phyloP scores from a whole-genome alignment of 2,113 vertebrate genomes.

The Regulus satrapa region DNA sequence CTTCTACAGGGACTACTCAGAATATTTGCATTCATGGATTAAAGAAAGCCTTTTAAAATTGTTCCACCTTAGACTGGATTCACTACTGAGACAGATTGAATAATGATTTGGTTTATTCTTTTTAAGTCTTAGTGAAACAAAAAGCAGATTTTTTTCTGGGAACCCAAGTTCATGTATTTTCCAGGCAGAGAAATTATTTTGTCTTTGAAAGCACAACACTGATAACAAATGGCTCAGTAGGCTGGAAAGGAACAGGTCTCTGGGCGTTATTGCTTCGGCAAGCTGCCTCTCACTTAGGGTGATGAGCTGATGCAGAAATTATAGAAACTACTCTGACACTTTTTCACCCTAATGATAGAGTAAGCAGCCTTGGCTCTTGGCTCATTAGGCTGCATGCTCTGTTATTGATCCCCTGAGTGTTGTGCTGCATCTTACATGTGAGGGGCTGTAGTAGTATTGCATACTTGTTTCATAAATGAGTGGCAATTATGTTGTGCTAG shows the following conservation, averaged over 20 bases:
- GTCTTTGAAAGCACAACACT: neutral
- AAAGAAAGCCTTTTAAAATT: neutral
- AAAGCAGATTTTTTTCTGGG: neutral
- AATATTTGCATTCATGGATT: neutral
- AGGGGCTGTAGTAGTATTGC: neutral
- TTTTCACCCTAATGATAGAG: neutral
- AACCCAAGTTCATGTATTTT: neutral
- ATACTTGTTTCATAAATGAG: neutral
- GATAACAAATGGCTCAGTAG: neutral
- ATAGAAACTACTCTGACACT: neutral
- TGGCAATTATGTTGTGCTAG: neutral
- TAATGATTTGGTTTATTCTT: neutral
- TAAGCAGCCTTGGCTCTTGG: neutral
- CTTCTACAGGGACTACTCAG: neutral
- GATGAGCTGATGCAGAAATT: neutral
- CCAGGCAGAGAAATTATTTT: neutral
- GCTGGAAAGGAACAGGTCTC: neutral
- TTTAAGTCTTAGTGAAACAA: neutral
- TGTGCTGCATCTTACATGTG: neutral
- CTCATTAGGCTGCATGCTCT: neutral
- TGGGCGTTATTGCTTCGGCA: neutral
- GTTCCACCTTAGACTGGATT: neutral
- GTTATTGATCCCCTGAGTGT: neutral
- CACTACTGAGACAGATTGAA: neutral
- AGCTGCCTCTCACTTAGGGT: neutral